These are phyloP conservation scores for Typhlichthys eigenmanni DNA, from an alignment of 2,797 vertebrate species.

Conservation along the genomic window DNA sequence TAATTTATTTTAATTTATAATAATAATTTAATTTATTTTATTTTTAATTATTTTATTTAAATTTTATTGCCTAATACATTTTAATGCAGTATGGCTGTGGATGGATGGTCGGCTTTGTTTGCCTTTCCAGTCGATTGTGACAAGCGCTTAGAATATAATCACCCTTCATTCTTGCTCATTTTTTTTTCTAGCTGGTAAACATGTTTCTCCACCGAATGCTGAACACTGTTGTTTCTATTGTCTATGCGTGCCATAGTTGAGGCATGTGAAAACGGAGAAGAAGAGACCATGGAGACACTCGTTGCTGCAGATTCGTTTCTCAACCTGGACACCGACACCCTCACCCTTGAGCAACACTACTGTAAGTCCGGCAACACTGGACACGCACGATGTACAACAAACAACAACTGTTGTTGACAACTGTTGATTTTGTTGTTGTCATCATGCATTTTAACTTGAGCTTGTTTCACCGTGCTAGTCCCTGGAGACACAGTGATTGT, in stretches of 20 bases:
- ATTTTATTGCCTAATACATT: no score
- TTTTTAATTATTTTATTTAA: no score
- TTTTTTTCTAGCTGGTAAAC: neutral
- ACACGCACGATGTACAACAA: no score
- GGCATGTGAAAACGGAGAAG: constrained; percentile 86
- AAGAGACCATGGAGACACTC: constrained; percentile 91
- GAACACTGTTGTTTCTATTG: neutral
- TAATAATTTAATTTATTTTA: no score
- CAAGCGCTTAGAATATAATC: no score
- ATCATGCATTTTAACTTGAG: neutral
- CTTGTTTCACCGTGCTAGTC: constrained; percentile 37
- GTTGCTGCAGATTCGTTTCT: constrained; percentile 92
- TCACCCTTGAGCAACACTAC: constrained; percentile 86
- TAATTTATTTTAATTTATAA: no score
- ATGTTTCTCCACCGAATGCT: neutral
- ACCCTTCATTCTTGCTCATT: neutral
- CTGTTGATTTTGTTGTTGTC: no score
- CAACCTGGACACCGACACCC: constrained; percentile 87
- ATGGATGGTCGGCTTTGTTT: no score
- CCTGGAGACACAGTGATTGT: constrained; percentile 40
- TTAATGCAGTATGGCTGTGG: no score
- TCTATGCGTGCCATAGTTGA: constrained; percentile 79
- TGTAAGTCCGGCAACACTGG: constrained; percentile 56
- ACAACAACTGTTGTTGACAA: no score
- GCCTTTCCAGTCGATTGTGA: no score